Conservation (phyloP, 2,888 invertebrate genomes). For the Epistrophe grossulariae region DNA sequence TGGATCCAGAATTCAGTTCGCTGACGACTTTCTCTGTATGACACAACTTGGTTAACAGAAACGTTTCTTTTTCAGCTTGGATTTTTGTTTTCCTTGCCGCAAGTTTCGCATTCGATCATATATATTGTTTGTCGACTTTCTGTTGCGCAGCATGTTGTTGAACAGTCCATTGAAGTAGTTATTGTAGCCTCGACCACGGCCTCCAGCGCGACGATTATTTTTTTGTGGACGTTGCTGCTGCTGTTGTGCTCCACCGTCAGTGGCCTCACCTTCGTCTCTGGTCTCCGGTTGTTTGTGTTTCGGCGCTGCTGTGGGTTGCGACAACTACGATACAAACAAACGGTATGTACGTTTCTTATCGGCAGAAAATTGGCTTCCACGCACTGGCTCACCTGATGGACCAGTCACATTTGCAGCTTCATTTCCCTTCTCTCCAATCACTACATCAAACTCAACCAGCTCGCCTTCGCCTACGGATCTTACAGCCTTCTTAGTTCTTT, state of each 20-base stretch:
- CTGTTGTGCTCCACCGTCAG: slow-evolving; percentile 77
- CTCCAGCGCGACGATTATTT: slow-evolving; percentile 80
- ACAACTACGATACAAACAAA: slow-evolving; percentile 85
- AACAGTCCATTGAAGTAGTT: slow-evolving; percentile 80
- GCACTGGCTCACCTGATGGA: too few relatives aligned
- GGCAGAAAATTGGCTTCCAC: slow-evolving; percentile 98
- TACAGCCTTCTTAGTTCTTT: slow-evolving; percentile 98
- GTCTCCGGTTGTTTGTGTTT: slow-evolving; percentile 67
- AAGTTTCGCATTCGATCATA: too few relatives aligned
- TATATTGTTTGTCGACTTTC: too few relatives aligned
- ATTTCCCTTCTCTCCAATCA: too few relatives aligned
- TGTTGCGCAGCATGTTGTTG: too few relatives aligned
- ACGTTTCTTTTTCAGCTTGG: too few relatives aligned
- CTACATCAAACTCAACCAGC: too few relatives aligned
- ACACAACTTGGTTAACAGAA: too few relatives aligned
- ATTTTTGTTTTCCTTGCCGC: too few relatives aligned
- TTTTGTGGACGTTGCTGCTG: slow-evolving; percentile 78
- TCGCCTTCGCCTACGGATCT: slow-evolving; percentile 99
- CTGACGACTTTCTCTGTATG: too few relatives aligned
- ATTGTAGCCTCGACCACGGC: slow-evolving; percentile 78
- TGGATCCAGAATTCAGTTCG: too few relatives aligned
- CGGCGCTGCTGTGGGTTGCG: slow-evolving; percentile 81
- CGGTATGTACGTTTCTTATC: slow-evolving; percentile 89
- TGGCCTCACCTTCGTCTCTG: slow-evolving; percentile 79
- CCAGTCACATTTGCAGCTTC: too few relatives aligned